A percentile compares a stretch with the other conserved stretches of the same genome.
Conservation (phyloP, 2,797 vertebrate genomes). For the Artibeus jamaicensis region DNA sequence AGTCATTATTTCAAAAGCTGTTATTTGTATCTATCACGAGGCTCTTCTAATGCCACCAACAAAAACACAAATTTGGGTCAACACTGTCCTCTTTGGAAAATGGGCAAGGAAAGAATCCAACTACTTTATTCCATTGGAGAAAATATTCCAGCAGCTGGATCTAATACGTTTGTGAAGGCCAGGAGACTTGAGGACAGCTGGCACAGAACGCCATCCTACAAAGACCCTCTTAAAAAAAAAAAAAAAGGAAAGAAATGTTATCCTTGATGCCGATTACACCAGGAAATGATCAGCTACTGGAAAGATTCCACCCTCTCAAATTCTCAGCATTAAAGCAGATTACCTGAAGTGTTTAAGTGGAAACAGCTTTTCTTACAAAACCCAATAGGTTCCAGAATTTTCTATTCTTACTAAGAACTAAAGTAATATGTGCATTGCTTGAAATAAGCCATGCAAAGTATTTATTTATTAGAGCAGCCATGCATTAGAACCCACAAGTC, state of each 20-base stretch:
- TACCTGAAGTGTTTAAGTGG: neutral
- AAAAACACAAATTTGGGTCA: neutral
- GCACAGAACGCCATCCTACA: neutral
- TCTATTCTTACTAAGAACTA: neutral
- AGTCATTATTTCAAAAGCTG: neutral
- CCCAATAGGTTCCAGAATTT: neutral
- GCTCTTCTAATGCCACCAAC: neutral
- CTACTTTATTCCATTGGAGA: neutral
- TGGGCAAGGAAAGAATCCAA: neutral
- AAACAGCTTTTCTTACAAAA: neutral
- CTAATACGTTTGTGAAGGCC: neutral
- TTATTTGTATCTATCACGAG: neutral
- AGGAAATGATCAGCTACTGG: neutral
- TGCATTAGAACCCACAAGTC: neutral
- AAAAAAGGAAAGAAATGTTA: neutral
- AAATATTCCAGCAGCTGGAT: neutral
- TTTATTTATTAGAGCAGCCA: neutral
- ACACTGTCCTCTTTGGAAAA: neutral
- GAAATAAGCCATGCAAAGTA: slow-evolving; percentile 25
- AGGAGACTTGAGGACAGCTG: neutral
- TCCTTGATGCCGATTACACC: neutral
- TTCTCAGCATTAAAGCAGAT: neutral
- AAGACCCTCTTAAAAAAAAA: neutral
- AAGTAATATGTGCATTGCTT: slow-evolving; percentile 7
- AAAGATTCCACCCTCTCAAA: neutral